A percentile compares a stretch with the other conserved stretches of the same genome.
phyloP scores from a whole-genome alignment of 2,113 vertebrate species.

The Buteo buteo region DNA sequence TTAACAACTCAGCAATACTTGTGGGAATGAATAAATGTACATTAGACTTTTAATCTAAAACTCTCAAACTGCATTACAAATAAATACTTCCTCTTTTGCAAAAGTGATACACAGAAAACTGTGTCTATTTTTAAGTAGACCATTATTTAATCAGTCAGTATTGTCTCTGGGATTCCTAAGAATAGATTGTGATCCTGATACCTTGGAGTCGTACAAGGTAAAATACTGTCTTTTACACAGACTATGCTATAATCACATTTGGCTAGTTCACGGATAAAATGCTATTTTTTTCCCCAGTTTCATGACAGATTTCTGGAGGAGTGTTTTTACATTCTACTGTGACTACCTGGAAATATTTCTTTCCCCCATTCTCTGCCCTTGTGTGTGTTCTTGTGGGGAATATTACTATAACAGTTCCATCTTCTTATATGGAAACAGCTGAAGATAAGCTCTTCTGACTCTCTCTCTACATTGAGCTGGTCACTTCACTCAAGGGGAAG shows the following conservation, averaged over 20 bases:
- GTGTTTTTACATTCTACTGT: not conserved
- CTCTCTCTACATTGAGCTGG: not conserved
- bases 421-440: not conserved
- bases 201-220: not conserved
- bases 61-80: not conserved
- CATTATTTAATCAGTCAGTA: not conserved
- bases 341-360: not conserved
- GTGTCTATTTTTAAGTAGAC: not conserved
- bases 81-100: not conserved
- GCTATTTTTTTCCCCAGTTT: not conserved
- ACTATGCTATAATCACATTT: not conserved
- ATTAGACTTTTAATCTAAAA: not conserved
- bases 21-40: not conserved
- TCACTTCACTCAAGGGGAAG: not conserved
- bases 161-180: not conserved
- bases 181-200: not conserved
- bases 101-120: not conserved
- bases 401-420: not conserved
- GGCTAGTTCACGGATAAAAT: not conserved
- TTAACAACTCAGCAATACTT: conserved; percentile 27
- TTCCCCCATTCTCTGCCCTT: not conserved
- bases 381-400: not conserved
- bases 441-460: not conserved
- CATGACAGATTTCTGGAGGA: not conserved
- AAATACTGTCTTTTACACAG: not conserved